Base-by-base conservation (phyloP, 2,113 vertebrate species). In the Cyphomyrus plagiostoma region DNA sequence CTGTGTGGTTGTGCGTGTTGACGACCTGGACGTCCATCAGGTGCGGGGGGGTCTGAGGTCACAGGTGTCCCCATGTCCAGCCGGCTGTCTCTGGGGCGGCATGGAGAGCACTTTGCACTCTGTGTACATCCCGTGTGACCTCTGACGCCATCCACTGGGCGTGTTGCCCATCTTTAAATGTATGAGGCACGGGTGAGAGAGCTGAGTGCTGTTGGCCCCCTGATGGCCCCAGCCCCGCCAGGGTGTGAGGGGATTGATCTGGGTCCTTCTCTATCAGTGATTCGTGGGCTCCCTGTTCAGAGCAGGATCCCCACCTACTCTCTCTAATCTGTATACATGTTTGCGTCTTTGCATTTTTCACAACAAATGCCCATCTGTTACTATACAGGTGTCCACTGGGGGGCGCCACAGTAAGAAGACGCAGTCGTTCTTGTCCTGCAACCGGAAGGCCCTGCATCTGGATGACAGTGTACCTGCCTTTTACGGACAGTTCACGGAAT, bases 401-500 rank as follows among this genome's bases (percentile, higher is more conserved):
- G 97, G 97, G 45, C 97, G 98, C 7, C 96, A 97, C 49, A 96
- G 97, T 93, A 98, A 97, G 94, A 98, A 97, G 93, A 98, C 97
- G 0, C 97, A 97, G 91, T 96, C 97, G 39, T 95, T 99, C 66
- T 91, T 99, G 53, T 99, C 97, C 23, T 98, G 98, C 92, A 98
- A 96, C n/a, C 97, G 97, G 77, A 97, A 97, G 92, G 93, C 94
- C 80, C 94, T 96, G 88, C 95, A 90, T 87, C 94, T 98, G 80
- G 96, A 98, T 0, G 93, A 97, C 70, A 95, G 95, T 89, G 93
- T 96, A 9, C 97, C 98, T 88, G 98, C 97, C 88, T 96, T 99
- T 93, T 97, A 99, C 87, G 94, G 99, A 89, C 98, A 99, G 91
- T 99, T 99, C 92, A 99, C 97, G 0, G 98, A 99, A 86, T 99